A percentile compares a stretch with the other conserved stretches of the same genome.
Evolutionary conservation across 2,888 invertebrate genomes (phyloP).

Genomic region (Synanthedon formicaeformis): DNA sequence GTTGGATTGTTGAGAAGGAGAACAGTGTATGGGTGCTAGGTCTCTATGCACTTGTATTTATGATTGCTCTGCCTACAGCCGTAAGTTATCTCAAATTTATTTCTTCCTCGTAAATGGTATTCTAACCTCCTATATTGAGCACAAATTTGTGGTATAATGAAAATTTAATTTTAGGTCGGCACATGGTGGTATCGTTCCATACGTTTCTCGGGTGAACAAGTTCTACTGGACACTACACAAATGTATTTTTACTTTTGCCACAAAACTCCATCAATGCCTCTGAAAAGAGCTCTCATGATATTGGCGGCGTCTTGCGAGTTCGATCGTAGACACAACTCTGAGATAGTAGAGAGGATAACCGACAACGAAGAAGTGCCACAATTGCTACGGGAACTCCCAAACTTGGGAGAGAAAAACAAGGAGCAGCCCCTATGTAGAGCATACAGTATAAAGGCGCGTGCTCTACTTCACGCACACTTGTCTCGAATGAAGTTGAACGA

Average conservation of each 20-base stretch:
- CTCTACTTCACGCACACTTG: constrained; percentile 95
- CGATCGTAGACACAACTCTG: constrained; percentile 92
- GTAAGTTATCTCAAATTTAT: constrained; percentile 33
- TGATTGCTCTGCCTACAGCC: constrained; percentile 93
- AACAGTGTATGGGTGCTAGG: constrained; percentile 98
- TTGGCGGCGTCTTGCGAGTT: constrained; percentile 97
- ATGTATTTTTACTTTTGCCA: constrained; percentile 96
- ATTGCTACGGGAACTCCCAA: constrained; percentile 91
- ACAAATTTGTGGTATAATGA: background rate
- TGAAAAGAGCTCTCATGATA: constrained; percentile 97
- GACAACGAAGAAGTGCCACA: constrained; percentile 96
- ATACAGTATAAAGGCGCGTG: constrained; percentile 94
- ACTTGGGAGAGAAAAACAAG: constrained; percentile 95
- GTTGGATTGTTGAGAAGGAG: constrained; percentile 99
- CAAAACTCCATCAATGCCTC: constrained; percentile 94
- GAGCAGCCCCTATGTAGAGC: constrained; percentile 92
- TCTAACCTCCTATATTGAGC: background rate
- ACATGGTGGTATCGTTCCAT: constrained; percentile 99
- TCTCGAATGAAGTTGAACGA: constrained; percentile 83
- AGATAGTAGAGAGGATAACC: constrained; percentile 90
- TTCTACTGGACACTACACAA: constrained; percentile 95
- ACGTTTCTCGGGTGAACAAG: constrained; percentile 96
- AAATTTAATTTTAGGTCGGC: constrained; percentile 73
- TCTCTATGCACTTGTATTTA: constrained; percentile 95
- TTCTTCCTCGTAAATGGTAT: background rate